phyloP scores from a whole-genome alignment of 1,140 invertebrate species.

The Muscidifurax raptorellus region DNA sequence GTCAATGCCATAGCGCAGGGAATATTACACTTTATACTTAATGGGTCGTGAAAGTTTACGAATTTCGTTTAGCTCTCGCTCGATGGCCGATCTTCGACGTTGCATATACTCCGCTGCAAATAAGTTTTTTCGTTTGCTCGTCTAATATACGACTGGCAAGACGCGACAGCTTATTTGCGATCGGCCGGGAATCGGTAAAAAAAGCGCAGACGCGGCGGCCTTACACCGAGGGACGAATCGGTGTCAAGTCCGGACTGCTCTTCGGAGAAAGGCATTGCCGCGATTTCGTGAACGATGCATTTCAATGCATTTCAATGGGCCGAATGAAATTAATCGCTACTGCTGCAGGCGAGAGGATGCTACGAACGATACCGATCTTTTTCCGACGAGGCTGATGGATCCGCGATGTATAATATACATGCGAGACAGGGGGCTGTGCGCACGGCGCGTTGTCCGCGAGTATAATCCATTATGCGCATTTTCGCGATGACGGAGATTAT shows the following conservation, averaged over 20 bases:
- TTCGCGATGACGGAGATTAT: neutral
- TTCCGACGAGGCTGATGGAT: no score
- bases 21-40: no score
- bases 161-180: no score
- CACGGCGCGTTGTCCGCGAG: neutral
- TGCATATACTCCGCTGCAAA: neutral
- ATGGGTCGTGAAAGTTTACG: no score
- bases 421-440: neutral
- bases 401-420: no score
- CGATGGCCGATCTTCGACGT: neutral
- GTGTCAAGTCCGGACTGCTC: constrained; percentile 32
- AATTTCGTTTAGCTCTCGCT: neutral
- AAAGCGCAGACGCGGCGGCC: neutral
- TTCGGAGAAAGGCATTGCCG: constrained; percentile 34
- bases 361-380: neutral
- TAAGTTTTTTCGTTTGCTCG: no score
- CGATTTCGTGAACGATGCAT: neutral
- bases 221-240: constrained; percentile 18
- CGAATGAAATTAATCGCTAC: neutral
- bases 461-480: neutral
- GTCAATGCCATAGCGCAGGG: no score
- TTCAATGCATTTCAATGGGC: neutral
- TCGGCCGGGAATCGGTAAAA: constrained; percentile 26
- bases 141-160: no score
- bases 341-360: neutral